Percentiles rank a stretch among this genome's conserved stretches.
Evolutionary conservation across 2,888 invertebrate species (phyloP).

Genomic region (Protodeltote pygarga): DNA sequence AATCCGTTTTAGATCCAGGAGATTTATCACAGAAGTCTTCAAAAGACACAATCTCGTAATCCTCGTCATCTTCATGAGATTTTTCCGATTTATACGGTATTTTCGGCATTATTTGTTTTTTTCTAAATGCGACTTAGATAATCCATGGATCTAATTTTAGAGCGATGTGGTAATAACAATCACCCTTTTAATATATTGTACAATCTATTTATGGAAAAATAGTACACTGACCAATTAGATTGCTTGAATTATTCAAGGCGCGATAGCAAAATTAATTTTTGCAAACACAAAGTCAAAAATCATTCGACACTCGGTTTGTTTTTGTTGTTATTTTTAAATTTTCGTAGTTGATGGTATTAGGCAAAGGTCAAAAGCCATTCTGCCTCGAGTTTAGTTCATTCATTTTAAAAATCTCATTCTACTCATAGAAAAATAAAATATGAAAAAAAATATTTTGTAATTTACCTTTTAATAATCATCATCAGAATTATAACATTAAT

Average conservation of each 20-base stretch:
- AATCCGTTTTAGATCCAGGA: slow-evolving; percentile 82
- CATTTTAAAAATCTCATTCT: neutral
- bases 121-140: slow-evolving; percentile 17
- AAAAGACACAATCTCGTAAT: slow-evolving; percentile 86
- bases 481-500: too few relatives aligned
- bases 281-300: neutral
- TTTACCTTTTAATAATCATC: too few relatives aligned
- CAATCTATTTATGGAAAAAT: neutral
- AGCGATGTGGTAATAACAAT: neutral
- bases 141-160: slow-evolving; percentile 51
- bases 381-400: slow-evolving; percentile 18
- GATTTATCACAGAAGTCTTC: slow-evolving; percentile 88
- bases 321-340: slow-evolving; percentile 40
- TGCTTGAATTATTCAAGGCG: neutral
- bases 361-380: slow-evolving; percentile 3
- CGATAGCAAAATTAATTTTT: slow-evolving; percentile 1
- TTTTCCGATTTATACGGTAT: slow-evolving; percentile 80
- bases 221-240: neutral
- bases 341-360: neutral
- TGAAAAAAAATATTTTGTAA: neutral
- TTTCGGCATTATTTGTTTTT: slow-evolving; percentile 75
- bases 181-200: neutral
- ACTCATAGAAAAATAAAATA: neutral
- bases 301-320: slow-evolving; percentile 31
- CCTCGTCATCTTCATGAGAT: slow-evolving; percentile 73